phyloP scores from a whole-genome alignment of 2,113 vertebrate genomes.

The Caretta caretta region DNA sequence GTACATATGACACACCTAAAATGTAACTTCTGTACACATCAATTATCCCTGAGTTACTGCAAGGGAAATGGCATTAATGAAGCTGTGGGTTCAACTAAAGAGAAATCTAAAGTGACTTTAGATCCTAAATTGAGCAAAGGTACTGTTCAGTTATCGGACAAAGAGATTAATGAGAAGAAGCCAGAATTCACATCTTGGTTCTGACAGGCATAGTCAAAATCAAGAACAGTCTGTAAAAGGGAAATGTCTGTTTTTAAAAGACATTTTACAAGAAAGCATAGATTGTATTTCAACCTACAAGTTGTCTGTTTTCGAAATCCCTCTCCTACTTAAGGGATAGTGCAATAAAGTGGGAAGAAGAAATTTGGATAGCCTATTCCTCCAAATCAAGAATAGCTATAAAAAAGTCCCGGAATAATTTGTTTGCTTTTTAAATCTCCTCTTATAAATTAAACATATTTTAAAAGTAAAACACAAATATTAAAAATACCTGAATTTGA shows the following conservation, averaged over 20 bases:
- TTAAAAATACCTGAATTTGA: neutral
- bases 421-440: neutral
- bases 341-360: neutral
- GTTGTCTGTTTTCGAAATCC: neutral
- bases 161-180: neutral
- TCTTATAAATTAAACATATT: neutral
- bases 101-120: neutral
- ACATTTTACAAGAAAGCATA: neutral
- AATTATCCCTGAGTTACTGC: neutral
- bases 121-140: neutral
- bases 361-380: rapidly evolving
- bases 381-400: neutral
- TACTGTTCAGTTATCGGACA: neutral
- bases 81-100: neutral
- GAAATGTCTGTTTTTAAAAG: neutral
- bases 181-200: neutral
- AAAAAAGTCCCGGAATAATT: neutral
- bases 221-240: neutral
- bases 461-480: neutral
- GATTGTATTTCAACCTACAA: neutral
- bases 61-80: neutral
- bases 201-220: neutral
- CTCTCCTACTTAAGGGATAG: neutral
- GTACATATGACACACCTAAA: neutral
- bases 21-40: neutral